These are phyloP conservation scores for Pipa parva DNA, from an alignment of 2,113 vertebrate species.

Conservation along the genomic window DNA sequence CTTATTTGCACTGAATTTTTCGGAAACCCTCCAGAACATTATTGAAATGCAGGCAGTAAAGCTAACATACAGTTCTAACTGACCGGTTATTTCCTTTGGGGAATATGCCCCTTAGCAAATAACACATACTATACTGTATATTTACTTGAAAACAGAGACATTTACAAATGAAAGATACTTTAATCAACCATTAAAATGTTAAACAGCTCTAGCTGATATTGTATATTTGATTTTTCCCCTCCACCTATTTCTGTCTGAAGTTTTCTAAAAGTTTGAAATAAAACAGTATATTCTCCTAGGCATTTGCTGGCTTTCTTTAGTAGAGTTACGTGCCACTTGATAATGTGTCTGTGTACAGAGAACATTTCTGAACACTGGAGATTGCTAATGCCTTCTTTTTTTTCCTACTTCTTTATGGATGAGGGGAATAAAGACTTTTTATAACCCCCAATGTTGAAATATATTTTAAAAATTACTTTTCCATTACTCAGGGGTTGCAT, in stretches of 20 bases:
- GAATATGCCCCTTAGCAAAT: no score
- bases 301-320: not conserved
- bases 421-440: constrained; percentile 3
- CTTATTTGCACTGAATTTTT: no score
- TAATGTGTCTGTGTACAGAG: constrained; percentile 1
- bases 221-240: no score
- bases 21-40: not conserved
- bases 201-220: no score
- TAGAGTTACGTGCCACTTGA: not conserved
- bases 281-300: not conserved
- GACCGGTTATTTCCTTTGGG: not conserved
- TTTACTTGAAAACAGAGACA: no score
- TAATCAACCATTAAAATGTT: no score
- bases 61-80: not conserved
- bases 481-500: constrained; percentile 36
- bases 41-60: not conserved
- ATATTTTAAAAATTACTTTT: constrained; percentile 22
- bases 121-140: no score
- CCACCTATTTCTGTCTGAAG: no score
- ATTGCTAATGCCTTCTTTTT: constrained; percentile 15
- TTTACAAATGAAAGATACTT: no score
- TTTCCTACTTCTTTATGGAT: constrained; percentile 16
- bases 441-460: not conserved
- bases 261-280: not conserved
- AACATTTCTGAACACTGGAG: not conserved